Percentiles rank a stretch among this genome's conserved stretches.
phyloP scores from a whole-genome alignment of 2,888 invertebrate species.

The Octodonta nipae region DNA sequence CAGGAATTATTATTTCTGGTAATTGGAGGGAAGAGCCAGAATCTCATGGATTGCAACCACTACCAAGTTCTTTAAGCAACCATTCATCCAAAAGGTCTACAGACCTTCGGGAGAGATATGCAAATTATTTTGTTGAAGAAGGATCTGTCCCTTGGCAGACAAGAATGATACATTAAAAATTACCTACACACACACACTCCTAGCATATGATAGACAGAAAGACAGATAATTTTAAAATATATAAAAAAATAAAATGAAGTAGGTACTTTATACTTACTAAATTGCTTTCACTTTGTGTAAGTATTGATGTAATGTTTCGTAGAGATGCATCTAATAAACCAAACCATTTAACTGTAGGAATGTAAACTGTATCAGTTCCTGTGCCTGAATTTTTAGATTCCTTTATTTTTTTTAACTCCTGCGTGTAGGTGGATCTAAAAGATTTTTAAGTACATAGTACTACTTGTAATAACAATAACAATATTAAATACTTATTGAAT shows the following conservation, averaged over 20 bases:
- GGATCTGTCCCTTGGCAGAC: constrained; percentile 4
- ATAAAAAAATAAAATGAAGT: constrained; percentile 2
- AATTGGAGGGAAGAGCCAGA: constrained; percentile 4
- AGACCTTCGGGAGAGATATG: neutral
- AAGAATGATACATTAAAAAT: too few relatives aligned
- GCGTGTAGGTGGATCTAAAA: constrained; percentile 3
- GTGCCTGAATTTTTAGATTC: neutral
- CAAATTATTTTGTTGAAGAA: constrained; percentile 5
- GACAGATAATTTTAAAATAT: too few relatives aligned
- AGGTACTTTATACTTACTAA: neutral
- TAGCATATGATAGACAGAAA: too few relatives aligned
- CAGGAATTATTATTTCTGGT: constrained; percentile 3
- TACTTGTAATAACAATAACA: neutral
- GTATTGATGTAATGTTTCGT: constrained; percentile 3
- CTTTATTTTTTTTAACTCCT: constrained; percentile 5
- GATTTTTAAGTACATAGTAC: neutral
- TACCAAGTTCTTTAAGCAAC: neutral
- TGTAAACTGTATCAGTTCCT: constrained; percentile 2
- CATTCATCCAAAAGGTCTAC: constrained; percentile 1
- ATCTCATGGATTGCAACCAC: neutral
- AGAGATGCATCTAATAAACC: constrained; percentile 4
- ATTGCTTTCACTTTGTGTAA: constrained; percentile 4
- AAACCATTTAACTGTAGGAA: constrained; percentile 4
- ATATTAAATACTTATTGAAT: neutral
- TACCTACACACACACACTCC: too few relatives aligned